A percentile compares a stretch with the other conserved stretches of the same genome.
These are phyloP conservation scores for Castor canadensis DNA, from an alignment of 2,113 vertebrate species.

Conservation along the genomic window DNA sequence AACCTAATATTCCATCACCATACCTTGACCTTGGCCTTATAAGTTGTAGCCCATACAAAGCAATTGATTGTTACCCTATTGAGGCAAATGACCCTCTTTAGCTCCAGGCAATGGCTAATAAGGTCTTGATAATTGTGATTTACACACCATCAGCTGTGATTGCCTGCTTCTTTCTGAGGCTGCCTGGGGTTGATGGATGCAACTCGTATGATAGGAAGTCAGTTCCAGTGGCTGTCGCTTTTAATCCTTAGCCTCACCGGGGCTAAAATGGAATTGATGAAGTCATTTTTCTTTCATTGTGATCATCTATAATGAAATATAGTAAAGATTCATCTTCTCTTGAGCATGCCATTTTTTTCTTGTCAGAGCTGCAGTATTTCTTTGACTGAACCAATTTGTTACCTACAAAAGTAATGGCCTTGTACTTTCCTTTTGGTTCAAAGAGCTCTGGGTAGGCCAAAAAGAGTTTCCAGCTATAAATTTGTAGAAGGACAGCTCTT, in stretches of 20 bases:
- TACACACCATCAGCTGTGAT: slow-evolving; percentile 7
- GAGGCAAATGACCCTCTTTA: slow-evolving; percentile 60
- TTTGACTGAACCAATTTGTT: slow-evolving; percentile 59
- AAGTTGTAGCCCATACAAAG: slow-evolving; percentile 62
- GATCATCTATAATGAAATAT: slow-evolving; percentile 64
- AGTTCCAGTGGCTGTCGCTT: neutral
- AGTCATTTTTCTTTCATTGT: slow-evolving; percentile 69
- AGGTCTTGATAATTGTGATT: slow-evolving; percentile 68
- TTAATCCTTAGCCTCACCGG: slow-evolving; percentile 4
- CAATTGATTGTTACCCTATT: slow-evolving; percentile 54
- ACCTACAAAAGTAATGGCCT: slow-evolving; percentile 45
- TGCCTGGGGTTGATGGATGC: slow-evolving; percentile 38
- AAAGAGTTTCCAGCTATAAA: slow-evolving; percentile 9
- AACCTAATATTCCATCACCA: slow-evolving; percentile 62
- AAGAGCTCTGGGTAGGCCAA: neutral
- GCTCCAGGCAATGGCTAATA: slow-evolving; percentile 60
- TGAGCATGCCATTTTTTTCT: slow-evolving; percentile 43
- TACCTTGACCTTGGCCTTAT: slow-evolving; percentile 65
- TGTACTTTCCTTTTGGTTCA: slow-evolving; percentile 34
- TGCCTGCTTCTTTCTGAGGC: neutral
- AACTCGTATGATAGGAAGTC: neutral
- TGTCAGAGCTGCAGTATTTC: slow-evolving; percentile 57
- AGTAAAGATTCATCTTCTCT: slow-evolving; percentile 68
- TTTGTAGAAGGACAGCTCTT: neutral
- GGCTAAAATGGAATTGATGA: slow-evolving; percentile 39